These are phyloP conservation scores for Leptinotarsa lineolata DNA, from an alignment of 1,140 invertebrate species.

Conservation along the genomic window DNA sequence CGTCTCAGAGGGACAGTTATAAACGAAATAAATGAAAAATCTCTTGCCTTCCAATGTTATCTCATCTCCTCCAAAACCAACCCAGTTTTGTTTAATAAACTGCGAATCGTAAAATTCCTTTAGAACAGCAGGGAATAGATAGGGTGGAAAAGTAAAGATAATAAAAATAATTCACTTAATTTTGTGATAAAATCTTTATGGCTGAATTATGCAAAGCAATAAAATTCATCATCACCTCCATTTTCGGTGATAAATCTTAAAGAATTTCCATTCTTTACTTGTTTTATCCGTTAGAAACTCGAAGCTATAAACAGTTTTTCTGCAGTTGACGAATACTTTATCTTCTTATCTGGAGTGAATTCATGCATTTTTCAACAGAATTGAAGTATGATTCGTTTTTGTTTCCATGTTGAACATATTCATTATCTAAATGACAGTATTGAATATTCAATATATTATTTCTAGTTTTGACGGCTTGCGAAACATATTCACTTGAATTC, in stretches of 20 bases:
- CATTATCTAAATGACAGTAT: no score
- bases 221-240: constrained; percentile 16
- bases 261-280: not conserved
- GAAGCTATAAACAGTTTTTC: not conserved
- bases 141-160: constrained; percentile 9
- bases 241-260: not conserved
- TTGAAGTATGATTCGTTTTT: no score
- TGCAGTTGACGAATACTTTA: not conserved
- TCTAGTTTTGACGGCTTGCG: no score
- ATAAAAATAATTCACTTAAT: constrained; percentile 20
- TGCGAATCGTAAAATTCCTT: constrained; percentile 3
- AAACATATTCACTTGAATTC: no score
- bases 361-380: no score
- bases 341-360: no score
- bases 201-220: constrained; percentile 21
- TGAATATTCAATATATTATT: no score
- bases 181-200: constrained; percentile 13
- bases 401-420: no score
- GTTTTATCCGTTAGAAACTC: not conserved
- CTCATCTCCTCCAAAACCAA: not conserved
- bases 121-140: not conserved
- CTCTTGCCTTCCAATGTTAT: not conserved
- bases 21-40: not conserved
- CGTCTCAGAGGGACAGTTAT: no score
- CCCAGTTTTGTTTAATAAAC: constrained; percentile 16